Evolutionary conservation across 2,113 vertebrate genomes (phyloP).

Genomic region (Oostethus manadensis): DNA sequence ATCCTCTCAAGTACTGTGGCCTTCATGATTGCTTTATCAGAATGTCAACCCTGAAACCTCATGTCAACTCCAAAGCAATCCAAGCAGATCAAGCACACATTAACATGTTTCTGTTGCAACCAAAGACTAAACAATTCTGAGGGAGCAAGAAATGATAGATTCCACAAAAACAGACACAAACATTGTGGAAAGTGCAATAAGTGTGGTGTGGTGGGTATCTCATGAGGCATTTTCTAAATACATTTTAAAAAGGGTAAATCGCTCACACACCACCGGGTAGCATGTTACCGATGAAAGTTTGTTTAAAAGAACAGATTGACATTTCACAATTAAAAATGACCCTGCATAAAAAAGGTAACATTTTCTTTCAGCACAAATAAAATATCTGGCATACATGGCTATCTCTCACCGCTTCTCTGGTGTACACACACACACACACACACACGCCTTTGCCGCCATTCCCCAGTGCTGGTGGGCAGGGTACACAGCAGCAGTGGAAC

Average conservation of each 20-base stretch:
- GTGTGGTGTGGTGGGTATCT: background rate
- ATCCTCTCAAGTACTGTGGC: background rate
- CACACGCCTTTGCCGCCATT: too few species aligned
- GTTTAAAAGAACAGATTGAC: too few species aligned
- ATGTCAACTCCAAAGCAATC: conserved; percentile 4
- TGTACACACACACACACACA: too few species aligned
- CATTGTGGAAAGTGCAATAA: conserved; percentile 21
- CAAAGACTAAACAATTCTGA: conserved; percentile 49
- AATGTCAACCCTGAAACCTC: conserved; percentile 21
- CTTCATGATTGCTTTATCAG: conserved; percentile 14
- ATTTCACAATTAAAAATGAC: too few species aligned
- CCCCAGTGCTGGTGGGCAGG: too few species aligned
- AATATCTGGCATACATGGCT: too few species aligned
- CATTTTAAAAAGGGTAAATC: background rate
- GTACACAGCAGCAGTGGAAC: too few species aligned
- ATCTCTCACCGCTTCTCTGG: too few species aligned
- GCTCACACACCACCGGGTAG: background rate
- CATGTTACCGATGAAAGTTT: too few species aligned
- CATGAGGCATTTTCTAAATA: background rate
- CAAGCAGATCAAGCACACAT: conserved; percentile 8
- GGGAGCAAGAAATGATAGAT: conserved; percentile 24
- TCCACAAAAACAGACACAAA: conserved; percentile 22
- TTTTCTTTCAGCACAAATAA: too few species aligned
- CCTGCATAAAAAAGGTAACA: too few species aligned
- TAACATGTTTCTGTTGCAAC: conserved; percentile 34